Percentiles rank a stretch among this genome's conserved stretches.
Conservation (phyloP, 2,888 invertebrate genomes). For the Chaetogeoica ovagalla region DNA sequence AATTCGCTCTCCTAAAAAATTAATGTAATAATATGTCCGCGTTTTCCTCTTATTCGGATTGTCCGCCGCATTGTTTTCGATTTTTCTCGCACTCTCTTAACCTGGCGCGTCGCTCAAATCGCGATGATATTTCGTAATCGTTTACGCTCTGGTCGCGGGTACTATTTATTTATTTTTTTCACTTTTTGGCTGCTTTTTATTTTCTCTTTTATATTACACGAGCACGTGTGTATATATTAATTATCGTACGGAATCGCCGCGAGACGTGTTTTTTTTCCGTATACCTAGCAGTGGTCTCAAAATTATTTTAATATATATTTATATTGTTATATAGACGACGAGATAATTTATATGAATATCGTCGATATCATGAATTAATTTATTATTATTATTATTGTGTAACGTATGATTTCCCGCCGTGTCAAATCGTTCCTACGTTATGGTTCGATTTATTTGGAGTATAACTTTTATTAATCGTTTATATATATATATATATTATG, state of each 20-base stretch:
- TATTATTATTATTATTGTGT: too few relatives aligned
- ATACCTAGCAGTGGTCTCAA: conserved; percentile 40
- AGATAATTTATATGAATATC: neutral
- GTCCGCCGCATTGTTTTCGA: too few relatives aligned
- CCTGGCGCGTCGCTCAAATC: too few relatives aligned
- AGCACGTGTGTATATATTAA: neutral
- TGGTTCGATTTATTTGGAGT: conserved; percentile 49
- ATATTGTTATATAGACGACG: conserved; percentile 18
- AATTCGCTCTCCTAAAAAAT: neutral
- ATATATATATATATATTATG: too few relatives aligned
- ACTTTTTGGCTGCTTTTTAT: too few relatives aligned
- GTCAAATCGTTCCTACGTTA: conserved; percentile 48
- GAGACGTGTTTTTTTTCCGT: conserved; percentile 55
- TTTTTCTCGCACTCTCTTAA: too few relatives aligned
- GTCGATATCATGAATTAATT: too few relatives aligned
- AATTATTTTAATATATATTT: conserved; percentile 15
- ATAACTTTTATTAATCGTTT: conserved; percentile 32
- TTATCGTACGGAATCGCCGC: conserved; percentile 52
- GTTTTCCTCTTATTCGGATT: conserved; percentile 10
- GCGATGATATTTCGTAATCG: too few relatives aligned
- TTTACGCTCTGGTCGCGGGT: too few relatives aligned
- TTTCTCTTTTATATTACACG: neutral
- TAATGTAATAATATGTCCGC: neutral
- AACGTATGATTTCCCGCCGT: conserved; percentile 46
- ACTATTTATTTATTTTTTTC: neutral